phyloP scores from a whole-genome alignment of 2,113 vertebrate genomes.

The Marcusenius ussheri region DNA sequence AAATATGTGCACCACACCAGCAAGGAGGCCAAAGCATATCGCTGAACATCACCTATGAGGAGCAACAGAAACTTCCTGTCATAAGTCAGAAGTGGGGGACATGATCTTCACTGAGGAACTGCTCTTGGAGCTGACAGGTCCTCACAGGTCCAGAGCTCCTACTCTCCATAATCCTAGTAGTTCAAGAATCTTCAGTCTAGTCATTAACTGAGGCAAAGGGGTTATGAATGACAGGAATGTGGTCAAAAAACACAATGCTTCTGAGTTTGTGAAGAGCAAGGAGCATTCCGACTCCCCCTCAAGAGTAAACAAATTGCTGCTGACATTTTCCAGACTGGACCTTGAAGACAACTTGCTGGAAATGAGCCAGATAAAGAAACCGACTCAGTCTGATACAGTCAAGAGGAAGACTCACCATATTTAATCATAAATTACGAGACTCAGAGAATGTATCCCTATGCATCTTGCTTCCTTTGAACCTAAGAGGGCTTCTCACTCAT shows the following conservation, averaged over 20 bases:
- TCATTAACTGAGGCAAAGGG: not conserved
- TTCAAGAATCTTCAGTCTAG: not conserved
- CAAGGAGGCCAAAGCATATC: not conserved
- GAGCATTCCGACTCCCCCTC: slow-evolving; percentile 52
- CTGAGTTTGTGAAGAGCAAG: slow-evolving; percentile 50
- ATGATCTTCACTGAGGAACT: slow-evolving; percentile 46
- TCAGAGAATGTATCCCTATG: not conserved
- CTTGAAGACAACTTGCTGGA: slow-evolving; percentile 56
- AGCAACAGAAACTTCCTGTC: slow-evolving; percentile 35
- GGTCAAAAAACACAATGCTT: not conserved
- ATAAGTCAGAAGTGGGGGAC: slow-evolving; percentile 43
- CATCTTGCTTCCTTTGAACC: slow-evolving; percentile 21
- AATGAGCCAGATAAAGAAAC: slow-evolving; percentile 52
- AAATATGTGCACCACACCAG: not conserved
- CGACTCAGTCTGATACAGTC: slow-evolving; percentile 40
- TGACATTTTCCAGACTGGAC: slow-evolving; percentile 48
- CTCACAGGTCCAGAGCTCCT: not conserved
- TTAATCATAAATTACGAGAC: not conserved
- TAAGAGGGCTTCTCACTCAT: not conserved
- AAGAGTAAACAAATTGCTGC: slow-evolving; percentile 53
- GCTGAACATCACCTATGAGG: slow-evolving; percentile 15
- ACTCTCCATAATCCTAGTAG: not conserved
- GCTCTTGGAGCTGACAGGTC: not conserved
- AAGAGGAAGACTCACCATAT: not conserved
- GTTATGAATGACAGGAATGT: not conserved